A percentile compares a stretch with the other conserved stretches of the same genome.
These are phyloP conservation scores for Ceramica pisi DNA, from an alignment of 2,888 invertebrate genomes.

Conservation along the genomic window DNA sequence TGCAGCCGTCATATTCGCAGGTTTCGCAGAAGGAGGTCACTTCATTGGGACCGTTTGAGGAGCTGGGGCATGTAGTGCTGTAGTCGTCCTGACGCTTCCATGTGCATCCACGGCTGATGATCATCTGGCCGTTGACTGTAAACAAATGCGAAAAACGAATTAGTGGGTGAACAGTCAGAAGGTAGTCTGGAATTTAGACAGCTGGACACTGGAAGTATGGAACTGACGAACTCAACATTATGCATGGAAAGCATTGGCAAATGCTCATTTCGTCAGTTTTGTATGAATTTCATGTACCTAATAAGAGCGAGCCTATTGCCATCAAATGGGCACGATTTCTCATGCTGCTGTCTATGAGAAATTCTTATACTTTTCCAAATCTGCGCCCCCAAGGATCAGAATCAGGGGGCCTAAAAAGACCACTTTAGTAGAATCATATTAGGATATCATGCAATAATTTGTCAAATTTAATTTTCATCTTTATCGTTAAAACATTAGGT, in stretches of 20 bases:
- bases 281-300: neutral
- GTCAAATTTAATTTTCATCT: no score
- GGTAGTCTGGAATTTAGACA: neutral
- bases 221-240: no score
- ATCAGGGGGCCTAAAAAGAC: no score
- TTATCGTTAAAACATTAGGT: no score
- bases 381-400: no score
- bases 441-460: no score
- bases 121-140: conserved; percentile 89
- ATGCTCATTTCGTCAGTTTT: neutral
- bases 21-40: conserved; percentile 92
- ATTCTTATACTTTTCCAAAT: no score
- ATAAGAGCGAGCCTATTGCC: neutral
- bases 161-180: conserved; percentile 2
- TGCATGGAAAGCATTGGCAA: neutral
- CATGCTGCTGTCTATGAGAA: no score
- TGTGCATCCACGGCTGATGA: conserved; percentile 91
- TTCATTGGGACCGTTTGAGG: conserved; percentile 87
- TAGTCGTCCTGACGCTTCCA: conserved; percentile 90
- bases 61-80: conserved; percentile 87
- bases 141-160: conserved; percentile 57
- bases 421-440: no score
- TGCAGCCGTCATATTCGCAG: conserved; percentile 93
- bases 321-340: neutral
- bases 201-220: no score